Base-by-base conservation (phyloP, 2,797 vertebrate genomes). In the Nothura maculosa region DNA sequence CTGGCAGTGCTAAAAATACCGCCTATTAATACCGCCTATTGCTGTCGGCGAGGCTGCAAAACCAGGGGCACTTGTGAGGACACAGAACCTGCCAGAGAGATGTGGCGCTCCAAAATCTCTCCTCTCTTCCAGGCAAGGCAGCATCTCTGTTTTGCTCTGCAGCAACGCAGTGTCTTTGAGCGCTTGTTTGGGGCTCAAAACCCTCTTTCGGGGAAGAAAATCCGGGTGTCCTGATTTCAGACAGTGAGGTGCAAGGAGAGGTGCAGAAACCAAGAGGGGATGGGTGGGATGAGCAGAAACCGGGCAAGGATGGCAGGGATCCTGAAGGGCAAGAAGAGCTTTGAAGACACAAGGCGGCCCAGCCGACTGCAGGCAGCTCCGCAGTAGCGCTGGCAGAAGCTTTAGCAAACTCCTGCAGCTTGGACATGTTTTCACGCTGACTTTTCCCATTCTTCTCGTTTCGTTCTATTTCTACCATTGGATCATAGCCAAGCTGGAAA, bases 381-480 rank as follows among this genome's bases (percentile, higher is more conserved):
- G 80, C 63, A 20, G 52, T 5, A 20, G 36, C 32, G 60, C 17
- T 83, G 92, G 90, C 93, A 92, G 89, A 57, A 63, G 79, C 54
- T 89, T 91, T 82, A 45, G 89, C 62, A 55, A 38, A 12, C 50
- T 87, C 80, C 60, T 5, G 5, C 18, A 55, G 30, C 74, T 86
- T 70, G 40, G 89, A 60, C 60, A 76, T 78, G 74, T 92, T 87
- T 72, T 82, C 81, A 78, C 73, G 5, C 76, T 24, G 16, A 66
- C 73, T 95, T 81, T 25, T 60, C 89, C 58, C 91, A 84, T 95
- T 93, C 91, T 74, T 50, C 64, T 86, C 82, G 63, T 85, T 81
- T 70, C 76, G 55, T 94, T 83, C 66, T 81, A 84, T 95, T 96
- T 89, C 93, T 91, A 79, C 63, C 87, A 86, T 88, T 96, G 95